Base-by-base conservation (phyloP, 1,140 invertebrate species). In the Melitaea cinxia region DNA sequence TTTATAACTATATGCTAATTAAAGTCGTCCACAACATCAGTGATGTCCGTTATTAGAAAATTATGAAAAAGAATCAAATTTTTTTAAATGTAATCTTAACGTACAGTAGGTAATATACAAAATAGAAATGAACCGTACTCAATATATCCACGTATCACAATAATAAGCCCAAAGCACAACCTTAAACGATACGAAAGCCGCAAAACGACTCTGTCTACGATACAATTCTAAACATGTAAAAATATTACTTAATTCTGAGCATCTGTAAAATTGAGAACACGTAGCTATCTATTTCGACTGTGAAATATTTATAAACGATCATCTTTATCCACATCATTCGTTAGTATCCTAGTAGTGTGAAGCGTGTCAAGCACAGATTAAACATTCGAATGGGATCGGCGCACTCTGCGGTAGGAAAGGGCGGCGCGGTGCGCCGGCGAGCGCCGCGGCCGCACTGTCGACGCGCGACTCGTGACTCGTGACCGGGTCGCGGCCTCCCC, bases 361-460 rank as follows among this genome's bases (percentile, higher is more conserved):
- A 14, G 19, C 42, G 23, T 47, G 21, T 21, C 21, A 6, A 23
- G 42, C 42, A 47, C 42, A 23, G 42, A 47, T 47, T 21, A 47
- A 4, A 47, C 42, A 47, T 47, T 21, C 21, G 42, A 47, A 47
- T 12, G 19, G 42, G 42, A 47, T 47, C 42, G 42, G 19, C 42
- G 14, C 42, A 23, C 6, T 23, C 7, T 21, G 15, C n/a, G 37
- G 17, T 45, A 23, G 45, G 28, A 59, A 49, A 28, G 39, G 72
- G 76, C 76, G 77, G 80, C 79, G 61, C 77, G 59, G 59, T 54
- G 82, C 82, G 79, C 82, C 77, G 83, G 81, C 78, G 70, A 75
- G 75, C 78, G 85, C 85, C 81, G 82, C 83, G 83, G 79, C 83
- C 85, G 85, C 82, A 82, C 81, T 86, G 83, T 72, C 68, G 68